phyloP scores from a whole-genome alignment of 2,797 vertebrate species.

The Sylvilagus floridanus region DNA sequence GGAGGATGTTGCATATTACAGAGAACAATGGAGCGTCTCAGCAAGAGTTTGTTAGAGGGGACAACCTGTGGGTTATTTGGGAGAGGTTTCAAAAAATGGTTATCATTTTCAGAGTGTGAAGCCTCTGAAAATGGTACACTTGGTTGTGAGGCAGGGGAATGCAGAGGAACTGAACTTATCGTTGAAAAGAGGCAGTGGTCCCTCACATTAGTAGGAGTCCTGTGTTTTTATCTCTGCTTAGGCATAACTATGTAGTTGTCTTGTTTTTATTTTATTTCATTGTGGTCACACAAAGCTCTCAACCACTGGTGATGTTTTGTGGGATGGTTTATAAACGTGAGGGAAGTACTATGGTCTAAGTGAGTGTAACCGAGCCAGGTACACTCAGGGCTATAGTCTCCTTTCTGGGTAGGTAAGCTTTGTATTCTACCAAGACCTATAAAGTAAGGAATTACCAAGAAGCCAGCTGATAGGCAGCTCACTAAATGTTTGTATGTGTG shows the following conservation, averaged over 20 bases:
- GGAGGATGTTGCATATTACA: neutral
- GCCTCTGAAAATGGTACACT: neutral
- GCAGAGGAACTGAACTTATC: neutral
- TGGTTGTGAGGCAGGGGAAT: neutral
- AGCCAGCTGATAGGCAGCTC: neutral
- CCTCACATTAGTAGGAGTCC: neutral
- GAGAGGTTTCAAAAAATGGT: neutral
- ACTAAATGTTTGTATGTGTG: neutral
- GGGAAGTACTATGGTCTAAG: neutral
- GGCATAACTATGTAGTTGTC: neutral
- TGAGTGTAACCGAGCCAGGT: neutral
- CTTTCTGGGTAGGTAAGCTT: neutral
- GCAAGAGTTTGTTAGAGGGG: neutral
- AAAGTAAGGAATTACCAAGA: neutral
- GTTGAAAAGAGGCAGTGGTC: neutral
- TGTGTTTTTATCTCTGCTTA: neutral
- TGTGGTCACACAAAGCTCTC: neutral
- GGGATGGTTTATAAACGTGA: neutral
- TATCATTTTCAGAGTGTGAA: neutral
- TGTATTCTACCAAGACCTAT: neutral
- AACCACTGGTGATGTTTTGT: neutral
- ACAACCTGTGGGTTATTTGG: neutral
- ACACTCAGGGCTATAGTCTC: neutral
- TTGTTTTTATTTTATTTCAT: conserved; percentile 16
- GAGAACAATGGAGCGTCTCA: neutral